phyloP scores from a whole-genome alignment of 2,888 invertebrate species.

The Baronia brevicornis region DNA sequence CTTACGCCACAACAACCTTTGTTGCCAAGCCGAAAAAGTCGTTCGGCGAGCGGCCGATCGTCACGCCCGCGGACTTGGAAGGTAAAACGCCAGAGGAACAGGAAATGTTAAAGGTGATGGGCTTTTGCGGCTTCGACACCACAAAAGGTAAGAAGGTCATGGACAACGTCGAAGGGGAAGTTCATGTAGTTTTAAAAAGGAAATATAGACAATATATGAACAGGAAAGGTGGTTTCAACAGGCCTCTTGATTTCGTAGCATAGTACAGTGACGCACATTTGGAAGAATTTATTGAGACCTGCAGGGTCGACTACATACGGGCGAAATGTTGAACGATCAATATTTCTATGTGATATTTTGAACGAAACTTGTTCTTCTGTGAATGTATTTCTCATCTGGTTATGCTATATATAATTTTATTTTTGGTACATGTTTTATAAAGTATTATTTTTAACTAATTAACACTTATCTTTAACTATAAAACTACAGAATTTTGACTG shows the following conservation, averaged over 20 bases:
- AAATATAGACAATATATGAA: conserved; percentile 99
- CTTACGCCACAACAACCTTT: conserved; percentile 55
- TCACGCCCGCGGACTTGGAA: conserved; percentile 89
- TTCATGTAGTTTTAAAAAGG: conserved; percentile 95
- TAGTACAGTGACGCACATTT: conserved; percentile 48
- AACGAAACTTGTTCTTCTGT: conserved; percentile 21
- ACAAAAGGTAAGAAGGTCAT: conserved; percentile 97
- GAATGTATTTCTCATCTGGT: no score
- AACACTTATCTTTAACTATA: no score
- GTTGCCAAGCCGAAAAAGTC: conserved; percentile 51
- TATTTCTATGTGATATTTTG: conserved; percentile 35
- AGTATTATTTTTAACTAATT: no score
- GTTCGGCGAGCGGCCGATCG: conserved; percentile 77
- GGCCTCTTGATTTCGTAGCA: conserved; percentile 97
- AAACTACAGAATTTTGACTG: no score
- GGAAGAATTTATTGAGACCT: conserved; percentile 20
- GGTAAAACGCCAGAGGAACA: conserved; percentile 94
- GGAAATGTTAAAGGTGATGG: conserved; percentile 97
- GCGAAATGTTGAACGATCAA: conserved; percentile 6
- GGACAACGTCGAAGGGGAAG: conserved; percentile 95
- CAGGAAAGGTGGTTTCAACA: conserved; percentile 98
- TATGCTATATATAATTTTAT: no score
- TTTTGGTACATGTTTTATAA: no score
- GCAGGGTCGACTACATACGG: conserved; percentile 22
- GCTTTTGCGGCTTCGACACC: conserved; percentile 95